These are phyloP conservation scores for Shinisaurus crocodilurus DNA, from an alignment of 2,113 vertebrate genomes.

Conservation along the genomic window DNA sequence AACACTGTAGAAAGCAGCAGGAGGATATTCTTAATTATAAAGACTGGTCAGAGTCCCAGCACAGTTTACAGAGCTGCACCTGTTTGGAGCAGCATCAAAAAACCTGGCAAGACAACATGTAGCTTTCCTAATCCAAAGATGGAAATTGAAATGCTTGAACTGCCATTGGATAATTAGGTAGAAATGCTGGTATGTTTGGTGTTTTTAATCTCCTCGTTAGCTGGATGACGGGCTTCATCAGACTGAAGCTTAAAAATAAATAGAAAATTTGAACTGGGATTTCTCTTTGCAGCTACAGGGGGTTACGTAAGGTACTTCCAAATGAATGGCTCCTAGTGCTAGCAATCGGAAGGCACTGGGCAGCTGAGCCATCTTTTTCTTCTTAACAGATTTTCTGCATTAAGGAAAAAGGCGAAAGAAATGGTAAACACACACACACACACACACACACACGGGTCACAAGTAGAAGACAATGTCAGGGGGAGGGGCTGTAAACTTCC, in stretches of 20 bases:
- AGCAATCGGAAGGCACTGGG: too few relatives aligned
- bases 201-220: conserved; percentile 17
- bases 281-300: neutral
- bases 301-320: neutral
- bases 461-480: too few relatives aligned
- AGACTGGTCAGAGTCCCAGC: conserved; percentile 35
- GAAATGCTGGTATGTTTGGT: conserved; percentile 20
- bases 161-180: conserved; percentile 40
- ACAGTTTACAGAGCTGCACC: conserved; percentile 27
- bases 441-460: too few relatives aligned
- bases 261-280: neutral
- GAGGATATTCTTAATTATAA: conserved; percentile 47
- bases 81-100: conserved; percentile 24
- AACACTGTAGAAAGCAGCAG: conserved; percentile 13
- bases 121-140: conserved; percentile 51
- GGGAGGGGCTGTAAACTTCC: too few relatives aligned
- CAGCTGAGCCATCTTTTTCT: too few relatives aligned
- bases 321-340: too few relatives aligned
- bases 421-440: too few relatives aligned
- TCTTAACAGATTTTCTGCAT: too few relatives aligned
- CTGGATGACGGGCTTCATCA: neutral
- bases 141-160: conserved; percentile 37
- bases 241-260: conserved; percentile 38
- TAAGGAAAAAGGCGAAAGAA: too few relatives aligned
- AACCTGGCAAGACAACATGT: conserved; percentile 47